Percentiles rank a stretch among this genome's conserved stretches.
Conservation (phyloP, 1,140 invertebrate species). For the Tetragonula clypearis region DNA sequence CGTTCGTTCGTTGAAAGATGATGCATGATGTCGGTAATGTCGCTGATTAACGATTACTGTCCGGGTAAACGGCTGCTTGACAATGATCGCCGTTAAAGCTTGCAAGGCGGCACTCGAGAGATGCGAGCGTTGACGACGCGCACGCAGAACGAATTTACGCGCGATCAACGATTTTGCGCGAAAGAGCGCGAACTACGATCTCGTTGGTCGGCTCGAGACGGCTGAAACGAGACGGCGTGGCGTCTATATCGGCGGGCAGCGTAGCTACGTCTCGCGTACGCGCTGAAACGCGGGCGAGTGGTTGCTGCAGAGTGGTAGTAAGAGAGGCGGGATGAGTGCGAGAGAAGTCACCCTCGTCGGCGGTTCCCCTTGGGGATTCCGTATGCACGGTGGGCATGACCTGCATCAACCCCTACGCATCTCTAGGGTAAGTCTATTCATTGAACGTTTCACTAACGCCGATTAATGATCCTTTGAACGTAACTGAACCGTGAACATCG, state of each 20-base stretch:
- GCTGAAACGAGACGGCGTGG: conserved; percentile 42
- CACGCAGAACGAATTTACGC: not conserved
- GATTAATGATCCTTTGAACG: not conserved
- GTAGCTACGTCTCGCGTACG: conserved; percentile 3
- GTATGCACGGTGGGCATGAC: conserved; percentile 91
- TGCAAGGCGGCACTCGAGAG: not conserved
- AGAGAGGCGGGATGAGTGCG: conserved; percentile 83
- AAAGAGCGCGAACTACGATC: conserved; percentile 12
- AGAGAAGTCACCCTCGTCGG: conserved; percentile 89
- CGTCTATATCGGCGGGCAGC: conserved; percentile 15
- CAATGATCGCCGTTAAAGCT: not conserved
- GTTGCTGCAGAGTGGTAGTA: conserved; percentile 7
- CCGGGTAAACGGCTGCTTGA: too few species aligned
- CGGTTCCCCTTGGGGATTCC: conserved; percentile 94
- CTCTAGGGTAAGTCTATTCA: conserved; percentile 87
- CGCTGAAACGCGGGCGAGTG: conserved; percentile 36
- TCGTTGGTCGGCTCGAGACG: conserved; percentile 12
- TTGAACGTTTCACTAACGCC: not conserved
- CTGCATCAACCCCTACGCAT: conserved; percentile 88
- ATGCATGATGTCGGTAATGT: not conserved
- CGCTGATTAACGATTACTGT: not conserved
- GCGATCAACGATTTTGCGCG: conserved; percentile 3
- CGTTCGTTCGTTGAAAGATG: not conserved
- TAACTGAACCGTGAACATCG: not conserved
- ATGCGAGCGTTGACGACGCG: conserved; percentile 20